A percentile compares a stretch with the other conserved stretches of the same genome.
Conservation (phyloP, 2,113 vertebrate species). For the Colaptes auratus region DNA sequence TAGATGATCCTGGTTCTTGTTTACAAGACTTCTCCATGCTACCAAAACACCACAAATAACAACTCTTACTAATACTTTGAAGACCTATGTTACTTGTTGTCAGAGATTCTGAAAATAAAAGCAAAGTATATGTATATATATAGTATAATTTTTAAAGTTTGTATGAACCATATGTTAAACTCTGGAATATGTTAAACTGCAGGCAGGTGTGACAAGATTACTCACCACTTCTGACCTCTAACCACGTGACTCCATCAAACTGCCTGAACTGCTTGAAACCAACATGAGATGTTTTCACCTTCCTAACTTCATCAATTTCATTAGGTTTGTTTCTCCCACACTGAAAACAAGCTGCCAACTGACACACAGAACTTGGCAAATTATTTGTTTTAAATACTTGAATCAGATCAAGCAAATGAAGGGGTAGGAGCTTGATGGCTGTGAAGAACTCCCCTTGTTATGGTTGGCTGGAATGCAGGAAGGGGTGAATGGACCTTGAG, state of each 20-base stretch:
- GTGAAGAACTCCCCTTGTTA: no score
- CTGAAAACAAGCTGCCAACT: neutral
- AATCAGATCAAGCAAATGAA: neutral
- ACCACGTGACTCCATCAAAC: neutral
- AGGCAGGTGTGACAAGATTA: neutral
- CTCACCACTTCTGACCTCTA: neutral
- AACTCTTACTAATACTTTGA: neutral
- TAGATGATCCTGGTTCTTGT: neutral
- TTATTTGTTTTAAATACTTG: neutral
- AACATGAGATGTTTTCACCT: neutral
- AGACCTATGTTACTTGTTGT: neutral
- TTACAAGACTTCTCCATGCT: neutral
- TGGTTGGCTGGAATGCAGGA: no score
- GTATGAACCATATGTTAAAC: neutral
- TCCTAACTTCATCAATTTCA: neutral
- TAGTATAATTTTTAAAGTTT: neutral
- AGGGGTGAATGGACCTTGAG: no score
- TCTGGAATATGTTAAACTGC: neutral
- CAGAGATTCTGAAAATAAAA: neutral
- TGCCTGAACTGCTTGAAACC: neutral
- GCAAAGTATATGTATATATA: fast-evolving
- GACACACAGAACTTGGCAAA: neutral
- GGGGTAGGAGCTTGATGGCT: neutral
- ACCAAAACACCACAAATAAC: neutral
- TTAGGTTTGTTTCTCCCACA: neutral